Percentiles rank a stretch among this genome's conserved stretches.
Conservation (phyloP, 2,888 invertebrate genomes). For the Desoria tigrina region DNA sequence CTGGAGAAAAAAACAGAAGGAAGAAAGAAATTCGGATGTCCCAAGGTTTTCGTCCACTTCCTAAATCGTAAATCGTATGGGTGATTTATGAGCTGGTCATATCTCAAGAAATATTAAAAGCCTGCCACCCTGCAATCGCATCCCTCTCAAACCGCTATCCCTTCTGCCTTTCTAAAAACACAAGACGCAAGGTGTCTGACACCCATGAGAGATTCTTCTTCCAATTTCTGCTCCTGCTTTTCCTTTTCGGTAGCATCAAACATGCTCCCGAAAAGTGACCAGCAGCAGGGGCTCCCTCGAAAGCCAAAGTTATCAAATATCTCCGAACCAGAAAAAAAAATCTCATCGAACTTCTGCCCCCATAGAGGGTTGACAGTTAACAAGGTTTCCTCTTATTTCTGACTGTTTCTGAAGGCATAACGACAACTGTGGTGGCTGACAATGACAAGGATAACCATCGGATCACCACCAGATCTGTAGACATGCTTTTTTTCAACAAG, state of each 20-base stretch:
- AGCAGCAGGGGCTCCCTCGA: neutral
- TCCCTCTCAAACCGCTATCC: constrained; percentile 9
- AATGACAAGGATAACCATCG: constrained; percentile 11
- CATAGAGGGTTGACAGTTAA: constrained; percentile 16
- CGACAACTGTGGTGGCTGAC: constrained; percentile 13
- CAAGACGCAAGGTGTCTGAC: constrained; percentile 39
- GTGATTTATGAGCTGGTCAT: constrained; percentile 49
- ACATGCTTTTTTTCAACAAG: constrained; percentile 14
- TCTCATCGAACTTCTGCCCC: neutral
- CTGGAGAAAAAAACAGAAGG: no score
- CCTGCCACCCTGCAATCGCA: constrained; percentile 25
- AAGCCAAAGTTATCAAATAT: constrained; percentile 17
- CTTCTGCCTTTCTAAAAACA: constrained; percentile 7
- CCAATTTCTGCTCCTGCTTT: constrained; percentile 19
- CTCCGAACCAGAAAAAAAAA: constrained; percentile 6
- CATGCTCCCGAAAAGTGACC: neutral
- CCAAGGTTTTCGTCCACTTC: constrained; percentile 29
- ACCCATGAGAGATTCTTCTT: constrained; percentile 30
- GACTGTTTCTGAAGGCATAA: constrained; percentile 9
- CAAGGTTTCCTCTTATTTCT: constrained; percentile 10
- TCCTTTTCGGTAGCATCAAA: neutral
- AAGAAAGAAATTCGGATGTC: constrained; percentile 34
- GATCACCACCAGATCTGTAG: constrained; percentile 1
- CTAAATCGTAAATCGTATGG: constrained; percentile 31
- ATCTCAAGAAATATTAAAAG: constrained; percentile 48